These are phyloP conservation scores for Rhinopomastus cyanomelas DNA, from an alignment of 2,113 vertebrate species.

Conservation along the genomic window DNA sequence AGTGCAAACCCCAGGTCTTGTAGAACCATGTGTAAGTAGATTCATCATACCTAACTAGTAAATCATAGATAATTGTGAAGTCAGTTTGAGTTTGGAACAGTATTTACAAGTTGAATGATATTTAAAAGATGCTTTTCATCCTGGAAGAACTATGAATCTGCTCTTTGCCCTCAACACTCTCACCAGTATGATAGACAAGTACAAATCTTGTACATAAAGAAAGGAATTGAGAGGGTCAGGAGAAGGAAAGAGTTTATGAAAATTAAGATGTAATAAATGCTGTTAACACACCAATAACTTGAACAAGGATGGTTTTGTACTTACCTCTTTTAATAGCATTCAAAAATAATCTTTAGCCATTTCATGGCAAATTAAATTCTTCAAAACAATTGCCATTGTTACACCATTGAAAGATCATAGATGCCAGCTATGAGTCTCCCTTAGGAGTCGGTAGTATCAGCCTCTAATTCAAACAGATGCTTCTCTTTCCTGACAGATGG, in stretches of 20 bases:
- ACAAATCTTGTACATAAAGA: background rate
- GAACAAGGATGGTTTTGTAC: background rate
- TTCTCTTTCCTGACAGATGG: background rate
- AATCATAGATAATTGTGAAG: background rate
- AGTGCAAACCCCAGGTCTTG: background rate
- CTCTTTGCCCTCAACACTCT: background rate
- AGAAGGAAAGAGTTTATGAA: background rate
- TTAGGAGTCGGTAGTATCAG: background rate
- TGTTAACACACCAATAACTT: background rate
- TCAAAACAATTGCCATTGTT: background rate
- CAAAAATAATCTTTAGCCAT: background rate
- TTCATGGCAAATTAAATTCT: background rate
- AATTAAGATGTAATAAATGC: background rate
- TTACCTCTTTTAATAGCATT: background rate
- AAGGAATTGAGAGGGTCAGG: background rate
- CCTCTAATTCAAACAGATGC: background rate
- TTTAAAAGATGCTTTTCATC: constrained; percentile 2
- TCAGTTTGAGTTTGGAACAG: background rate
- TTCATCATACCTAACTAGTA: background rate
- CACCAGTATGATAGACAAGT: background rate
- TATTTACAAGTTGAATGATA: background rate
- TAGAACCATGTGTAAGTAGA: background rate
- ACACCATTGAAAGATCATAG: background rate
- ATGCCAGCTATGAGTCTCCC: background rate
- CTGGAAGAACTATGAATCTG: background rate